Conservation (phyloP, 2,797 vertebrate species). For the Melanotaenia trifasciata region DNA sequence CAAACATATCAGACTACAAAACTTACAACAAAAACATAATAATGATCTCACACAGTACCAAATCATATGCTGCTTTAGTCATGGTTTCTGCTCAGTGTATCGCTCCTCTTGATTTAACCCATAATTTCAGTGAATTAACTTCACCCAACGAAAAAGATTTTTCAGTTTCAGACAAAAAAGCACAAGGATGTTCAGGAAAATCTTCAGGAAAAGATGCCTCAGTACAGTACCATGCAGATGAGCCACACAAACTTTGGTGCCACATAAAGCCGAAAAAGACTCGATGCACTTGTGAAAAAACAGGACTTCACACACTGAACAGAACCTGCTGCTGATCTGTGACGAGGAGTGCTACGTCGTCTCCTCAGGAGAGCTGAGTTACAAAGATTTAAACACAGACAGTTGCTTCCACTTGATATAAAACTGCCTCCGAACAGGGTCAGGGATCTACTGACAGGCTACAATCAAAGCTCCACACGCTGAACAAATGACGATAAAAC, state of each 20-base stretch:
- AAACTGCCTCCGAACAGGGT: slow-evolving; percentile 8
- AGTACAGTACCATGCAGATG: slow-evolving; percentile 50
- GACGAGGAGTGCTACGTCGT: slow-evolving; percentile 5
- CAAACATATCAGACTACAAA: slow-evolving; percentile 64
- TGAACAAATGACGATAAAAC: background rate
- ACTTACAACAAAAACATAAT: slow-evolving; percentile 60
- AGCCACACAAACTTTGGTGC: slow-evolving; percentile 54
- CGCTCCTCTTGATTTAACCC: background rate
- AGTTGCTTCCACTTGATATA: background rate
- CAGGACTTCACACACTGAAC: slow-evolving; percentile 6
- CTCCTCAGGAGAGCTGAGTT: slow-evolving; percentile 10
- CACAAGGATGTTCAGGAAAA: slow-evolving; percentile 36
- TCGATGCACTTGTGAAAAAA: slow-evolving; percentile 7
- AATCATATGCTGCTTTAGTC: slow-evolving; percentile 51
- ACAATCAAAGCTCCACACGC: background rate
- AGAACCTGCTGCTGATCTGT: background rate
- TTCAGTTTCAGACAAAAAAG: slow-evolving; percentile 11
- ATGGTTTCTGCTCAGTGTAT: background rate
- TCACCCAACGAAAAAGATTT: background rate
- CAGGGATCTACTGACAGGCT: background rate
- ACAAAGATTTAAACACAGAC: slow-evolving; percentile 24
- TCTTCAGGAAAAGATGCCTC: slow-evolving; percentile 22
- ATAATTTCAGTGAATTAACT: background rate
- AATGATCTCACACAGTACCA: slow-evolving; percentile 52
- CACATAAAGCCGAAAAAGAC: slow-evolving; percentile 66